Evolutionary conservation across 2,797 vertebrate genomes (phyloP), one percentile per base, ranked within the genome.

Genomic region (Spatula versicolor): DNA sequence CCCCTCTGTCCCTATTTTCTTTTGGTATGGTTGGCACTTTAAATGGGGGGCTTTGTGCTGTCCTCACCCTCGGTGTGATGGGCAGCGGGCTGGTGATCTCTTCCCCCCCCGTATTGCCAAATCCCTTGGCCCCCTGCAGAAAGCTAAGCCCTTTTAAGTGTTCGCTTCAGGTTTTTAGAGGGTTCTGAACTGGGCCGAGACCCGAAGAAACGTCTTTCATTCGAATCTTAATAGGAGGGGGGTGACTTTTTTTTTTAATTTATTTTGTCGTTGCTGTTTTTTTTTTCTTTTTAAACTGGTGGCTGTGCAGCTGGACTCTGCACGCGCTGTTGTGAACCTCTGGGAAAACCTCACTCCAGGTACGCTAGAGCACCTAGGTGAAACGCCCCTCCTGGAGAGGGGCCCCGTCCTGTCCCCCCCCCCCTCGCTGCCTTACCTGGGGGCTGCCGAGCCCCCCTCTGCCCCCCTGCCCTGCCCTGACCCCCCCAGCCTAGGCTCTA

Each of bases 281-380:
- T 93, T 86, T 59, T 59, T 86, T 45, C 9, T 80, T 93, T 95
- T 83, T 62, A 89, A 91, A 72, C 60, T 2, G 46, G 76, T 54
- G 74, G 82, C 71, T 20, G 93, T 74, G 93, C 95, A 97, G 97
- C 97, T 88, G 97, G 96, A 56, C 94, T 97, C 95, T 91, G 85
- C 94, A 54, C 64, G 2, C 4, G 5, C 93, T 17, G 52, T 60
- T 64, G 11, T 85, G 69, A 93, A 88, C 95, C 96, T 96, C 97
- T 95, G 95, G 96, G 93, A 94, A 95, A 95, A 92, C 76, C 92
- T 95, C 91, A 54, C 73, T 94, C 93, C 96, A 97, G 97, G 97
- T 96, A 97, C 97, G 88, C 92, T 94, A 82, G 94, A 96, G 94
- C 85, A 77, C 91, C 80, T 41, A 30, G 30, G 88, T 83, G 22